Evolutionary conservation across 2,113 vertebrate genomes (phyloP).

Genomic region (Megaleporinus macrocephalus): DNA sequence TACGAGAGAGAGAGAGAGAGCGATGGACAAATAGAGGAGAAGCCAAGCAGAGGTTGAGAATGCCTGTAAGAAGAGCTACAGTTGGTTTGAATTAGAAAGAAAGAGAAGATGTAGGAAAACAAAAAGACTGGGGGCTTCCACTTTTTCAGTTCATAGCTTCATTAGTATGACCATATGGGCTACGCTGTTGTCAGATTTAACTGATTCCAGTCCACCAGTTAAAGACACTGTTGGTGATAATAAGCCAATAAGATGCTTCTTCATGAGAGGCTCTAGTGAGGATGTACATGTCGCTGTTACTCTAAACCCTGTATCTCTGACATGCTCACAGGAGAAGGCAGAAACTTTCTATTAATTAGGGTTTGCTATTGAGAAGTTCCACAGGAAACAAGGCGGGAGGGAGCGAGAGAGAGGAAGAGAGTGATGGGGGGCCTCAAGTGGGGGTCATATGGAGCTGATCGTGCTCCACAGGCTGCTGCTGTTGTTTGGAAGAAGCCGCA

Average conservation of each 20-base stretch:
- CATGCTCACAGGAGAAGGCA: too few species aligned
- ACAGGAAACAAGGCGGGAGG: too few species aligned
- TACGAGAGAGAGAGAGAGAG: slow-evolving; percentile 6
- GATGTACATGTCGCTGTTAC: too few species aligned
- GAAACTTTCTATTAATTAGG: too few species aligned
- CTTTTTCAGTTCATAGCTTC: neutral
- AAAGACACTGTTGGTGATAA: too few species aligned
- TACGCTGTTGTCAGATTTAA: too few species aligned
- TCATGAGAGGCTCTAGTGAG: too few species aligned
- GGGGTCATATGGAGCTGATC: neutral
- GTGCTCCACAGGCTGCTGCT: neutral
- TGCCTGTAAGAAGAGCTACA: slow-evolving; percentile 7
- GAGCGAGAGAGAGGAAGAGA: neutral
- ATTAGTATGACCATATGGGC: neutral
- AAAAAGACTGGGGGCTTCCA: neutral
- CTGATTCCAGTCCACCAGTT: too few species aligned
- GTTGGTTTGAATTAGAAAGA: slow-evolving; percentile 24
- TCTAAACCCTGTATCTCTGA: too few species aligned
- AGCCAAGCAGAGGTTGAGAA: slow-evolving; percentile 20
- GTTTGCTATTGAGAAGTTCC: too few species aligned
- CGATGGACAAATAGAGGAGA: slow-evolving; percentile 17
- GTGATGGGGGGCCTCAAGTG: neutral
- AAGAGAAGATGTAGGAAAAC: neutral
- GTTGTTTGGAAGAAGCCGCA: slow-evolving; percentile 27
- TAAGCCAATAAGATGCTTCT: too few species aligned